Conservation (phyloP, 64 coral and sea anemone species). For the Montipora capricornis region DNA sequence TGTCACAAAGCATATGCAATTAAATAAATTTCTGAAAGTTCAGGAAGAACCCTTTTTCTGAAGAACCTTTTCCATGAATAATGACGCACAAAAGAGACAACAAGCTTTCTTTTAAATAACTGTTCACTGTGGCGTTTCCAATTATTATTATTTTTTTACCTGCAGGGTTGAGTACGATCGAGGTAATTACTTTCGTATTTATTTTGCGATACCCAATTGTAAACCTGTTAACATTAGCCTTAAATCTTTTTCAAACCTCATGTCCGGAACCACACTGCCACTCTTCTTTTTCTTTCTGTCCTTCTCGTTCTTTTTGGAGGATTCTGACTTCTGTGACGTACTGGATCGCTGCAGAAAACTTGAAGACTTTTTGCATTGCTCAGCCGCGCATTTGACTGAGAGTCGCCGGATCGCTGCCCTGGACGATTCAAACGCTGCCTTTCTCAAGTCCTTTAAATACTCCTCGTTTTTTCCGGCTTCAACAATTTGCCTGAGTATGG, state of each 20-base stretch:
- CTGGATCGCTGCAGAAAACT: not conserved
- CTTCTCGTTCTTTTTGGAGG: not conserved
- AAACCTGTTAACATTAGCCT: too few relatives aligned
- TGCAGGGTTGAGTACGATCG: too few relatives aligned
- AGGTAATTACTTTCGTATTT: too few relatives aligned
- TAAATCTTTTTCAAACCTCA: not conserved
- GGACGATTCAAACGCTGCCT: constrained; percentile 72
- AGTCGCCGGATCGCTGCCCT: constrained; percentile 65
- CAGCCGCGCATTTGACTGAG: constrained; percentile 55
- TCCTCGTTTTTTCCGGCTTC: constrained; percentile 67
- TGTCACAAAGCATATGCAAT: too few relatives aligned
- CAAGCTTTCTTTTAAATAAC: too few relatives aligned
- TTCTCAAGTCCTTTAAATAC: constrained; percentile 62
- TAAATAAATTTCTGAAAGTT: too few relatives aligned
- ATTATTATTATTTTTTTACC: too few relatives aligned
- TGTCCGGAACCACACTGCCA: constrained; percentile 20
- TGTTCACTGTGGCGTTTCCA: too few relatives aligned
- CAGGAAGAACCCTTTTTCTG: too few relatives aligned
- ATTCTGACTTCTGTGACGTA: not conserved
- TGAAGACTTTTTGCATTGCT: not conserved
- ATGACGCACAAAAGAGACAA: too few relatives aligned
- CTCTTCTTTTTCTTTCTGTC: not conserved
- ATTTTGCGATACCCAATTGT: too few relatives aligned
- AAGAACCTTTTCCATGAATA: too few relatives aligned
- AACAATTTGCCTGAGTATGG: constrained; percentile 66